phyloP scores from a whole-genome alignment of 1,140 invertebrate genomes.

The Oppia nitens region DNA sequence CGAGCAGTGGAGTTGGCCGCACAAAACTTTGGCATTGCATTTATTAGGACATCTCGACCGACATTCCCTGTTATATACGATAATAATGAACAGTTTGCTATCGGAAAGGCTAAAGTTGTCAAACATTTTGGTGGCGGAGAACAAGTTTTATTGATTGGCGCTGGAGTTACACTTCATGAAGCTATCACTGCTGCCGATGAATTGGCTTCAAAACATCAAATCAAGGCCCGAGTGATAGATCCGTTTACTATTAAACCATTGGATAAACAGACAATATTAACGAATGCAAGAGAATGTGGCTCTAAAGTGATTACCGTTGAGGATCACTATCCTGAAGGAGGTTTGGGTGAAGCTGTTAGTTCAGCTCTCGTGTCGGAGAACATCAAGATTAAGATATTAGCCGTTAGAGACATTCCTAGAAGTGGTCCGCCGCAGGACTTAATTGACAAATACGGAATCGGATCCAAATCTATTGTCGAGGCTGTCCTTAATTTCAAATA shows the following conservation, averaged over 20 bases:
- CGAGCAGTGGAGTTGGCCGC: conserved; percentile 86
- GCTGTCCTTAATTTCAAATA: conserved; percentile 37
- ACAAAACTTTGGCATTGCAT: conserved; percentile 86
- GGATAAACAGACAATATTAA: conserved; percentile 55
- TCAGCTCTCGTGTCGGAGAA: conserved; percentile 51
- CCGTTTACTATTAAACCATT: conserved; percentile 92
- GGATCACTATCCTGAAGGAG: conserved; percentile 91
- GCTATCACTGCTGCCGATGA: conserved; percentile 64
- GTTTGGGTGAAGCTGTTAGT: conserved; percentile 83
- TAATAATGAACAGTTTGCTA: conserved; percentile 63
- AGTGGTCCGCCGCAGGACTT: conserved; percentile 72
- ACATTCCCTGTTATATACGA: conserved; percentile 70
- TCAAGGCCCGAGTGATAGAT: conserved; percentile 67
- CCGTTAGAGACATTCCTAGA: conserved; percentile 67
- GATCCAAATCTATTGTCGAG: conserved; percentile 52
- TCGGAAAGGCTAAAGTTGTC: conserved; percentile 39
- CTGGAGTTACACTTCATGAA: conserved; percentile 82
- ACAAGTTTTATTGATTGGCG: conserved; percentile 65
- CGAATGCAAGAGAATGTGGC: conserved; percentile 56
- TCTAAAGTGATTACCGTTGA: conserved; percentile 81
- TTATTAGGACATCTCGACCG: conserved; percentile 85
- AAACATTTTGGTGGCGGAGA: conserved; percentile 39
- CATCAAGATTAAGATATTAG: conserved; percentile 53
- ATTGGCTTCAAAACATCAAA: conserved; percentile 39
- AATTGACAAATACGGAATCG: conserved; percentile 75